Evolutionary conservation across 2,797 vertebrate genomes (phyloP).

Genomic region (Alosa sapidissima): DNA sequence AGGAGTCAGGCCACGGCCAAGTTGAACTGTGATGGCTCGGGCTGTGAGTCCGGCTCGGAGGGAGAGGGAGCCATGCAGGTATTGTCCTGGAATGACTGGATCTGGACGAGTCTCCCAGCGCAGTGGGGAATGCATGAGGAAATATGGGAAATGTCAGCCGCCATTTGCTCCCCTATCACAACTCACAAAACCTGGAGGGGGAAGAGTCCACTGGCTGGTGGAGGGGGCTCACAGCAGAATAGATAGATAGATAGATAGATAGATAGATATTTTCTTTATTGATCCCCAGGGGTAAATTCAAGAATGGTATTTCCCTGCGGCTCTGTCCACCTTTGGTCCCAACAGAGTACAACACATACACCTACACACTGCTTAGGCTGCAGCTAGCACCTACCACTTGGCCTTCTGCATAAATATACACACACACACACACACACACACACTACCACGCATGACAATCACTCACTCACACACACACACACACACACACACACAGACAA

Average conservation of each 20-base stretch:
- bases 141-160: not conserved
- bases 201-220: slow-evolving; percentile 34
- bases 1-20: slow-evolving; percentile 27
- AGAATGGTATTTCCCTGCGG: slow-evolving; percentile 42
- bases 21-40: slow-evolving; percentile 30
- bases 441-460: no score
- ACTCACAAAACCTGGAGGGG: slow-evolving; percentile 33
- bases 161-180: not conserved
- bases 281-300: no score
- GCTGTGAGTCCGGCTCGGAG: slow-evolving; percentile 9
- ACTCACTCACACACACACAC: slow-evolving; percentile 10
- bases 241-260: no score
- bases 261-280: no score
- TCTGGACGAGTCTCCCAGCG: slow-evolving; percentile 4
- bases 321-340: slow-evolving; percentile 28
- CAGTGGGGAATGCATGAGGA: slow-evolving; percentile 27
- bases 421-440: slow-evolving; percentile 23
- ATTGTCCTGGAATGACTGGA: slow-evolving; percentile 24
- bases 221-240: slow-evolving; percentile 26
- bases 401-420: not conserved
- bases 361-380: not conserved
- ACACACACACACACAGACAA: not conserved
- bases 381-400: not conserved
- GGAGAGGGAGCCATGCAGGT: slow-evolving; percentile 22
- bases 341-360: slow-evolving; percentile 10